Evolutionary conservation across 2,797 vertebrate species (phyloP).

Genomic region (Antrozous pallidus): DNA sequence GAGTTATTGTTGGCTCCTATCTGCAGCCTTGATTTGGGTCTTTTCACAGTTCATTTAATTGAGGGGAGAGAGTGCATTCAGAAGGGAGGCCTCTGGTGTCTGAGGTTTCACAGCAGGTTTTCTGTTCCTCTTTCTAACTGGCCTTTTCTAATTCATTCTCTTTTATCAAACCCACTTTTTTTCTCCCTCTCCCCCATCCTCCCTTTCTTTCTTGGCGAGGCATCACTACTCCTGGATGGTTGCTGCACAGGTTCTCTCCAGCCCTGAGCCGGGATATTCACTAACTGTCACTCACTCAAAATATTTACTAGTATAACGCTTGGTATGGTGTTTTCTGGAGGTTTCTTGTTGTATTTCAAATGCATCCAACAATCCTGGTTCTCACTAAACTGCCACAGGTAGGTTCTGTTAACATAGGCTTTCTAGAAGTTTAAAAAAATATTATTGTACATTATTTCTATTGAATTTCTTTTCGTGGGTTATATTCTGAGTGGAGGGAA

Average conservation of each 20-base stretch:
- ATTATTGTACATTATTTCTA: not conserved
- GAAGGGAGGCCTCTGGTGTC: not conserved
- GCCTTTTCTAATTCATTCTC: not conserved
- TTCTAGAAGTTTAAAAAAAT: not conserved
- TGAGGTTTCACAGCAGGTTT: not conserved
- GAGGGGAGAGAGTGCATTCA: constrained; percentile 43
- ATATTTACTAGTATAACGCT: not conserved
- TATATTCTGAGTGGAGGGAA: not conserved
- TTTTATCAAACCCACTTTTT: not conserved
- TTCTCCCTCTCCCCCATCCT: accelerated
- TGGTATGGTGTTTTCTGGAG: constrained; percentile 33
- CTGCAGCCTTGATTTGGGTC: constrained; percentile 60
- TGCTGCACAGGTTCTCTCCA: not conserved
- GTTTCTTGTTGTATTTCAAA: constrained; percentile 40
- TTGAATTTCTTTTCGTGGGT: not conserved
- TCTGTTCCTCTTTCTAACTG: not conserved
- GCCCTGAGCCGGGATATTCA: not conserved
- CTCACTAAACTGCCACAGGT: constrained; percentile 4
- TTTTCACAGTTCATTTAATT: constrained; percentile 73
- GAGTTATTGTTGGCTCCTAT: constrained; percentile 70
- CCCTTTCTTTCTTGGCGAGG: constrained; percentile 3
- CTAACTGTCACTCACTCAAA: not conserved
- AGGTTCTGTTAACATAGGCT: not conserved
- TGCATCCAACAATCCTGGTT: not conserved
- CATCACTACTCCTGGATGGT: not conserved